A percentile compares a stretch with the other conserved stretches of the same genome.
These are phyloP conservation scores for Isichthys henryi DNA, from an alignment of 2,113 vertebrate species.

Conservation along the genomic window DNA sequence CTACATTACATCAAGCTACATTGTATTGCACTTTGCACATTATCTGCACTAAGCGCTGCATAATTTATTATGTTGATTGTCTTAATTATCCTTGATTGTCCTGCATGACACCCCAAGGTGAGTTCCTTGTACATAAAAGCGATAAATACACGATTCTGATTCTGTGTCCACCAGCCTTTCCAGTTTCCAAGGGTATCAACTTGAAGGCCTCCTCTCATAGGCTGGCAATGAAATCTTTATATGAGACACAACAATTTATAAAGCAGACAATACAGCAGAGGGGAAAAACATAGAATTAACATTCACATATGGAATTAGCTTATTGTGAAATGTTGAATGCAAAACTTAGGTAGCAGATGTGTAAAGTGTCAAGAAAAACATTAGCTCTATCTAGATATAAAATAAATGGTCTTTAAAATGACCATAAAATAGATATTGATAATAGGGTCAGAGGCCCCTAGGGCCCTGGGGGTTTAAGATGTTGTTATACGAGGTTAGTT, in stretches of 20 bases:
- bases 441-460: not conserved
- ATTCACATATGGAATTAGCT: not conserved
- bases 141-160: not conserved
- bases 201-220: conserved; percentile 91
- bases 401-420: not conserved
- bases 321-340: not conserved
- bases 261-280: not conserved
- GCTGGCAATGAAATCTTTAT: conserved; percentile 91
- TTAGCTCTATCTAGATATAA: not conserved
- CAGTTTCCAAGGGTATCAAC: conserved; percentile 81
- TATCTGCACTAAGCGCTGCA: not conserved
- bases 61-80: not conserved
- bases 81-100: not conserved
- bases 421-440: not conserved
- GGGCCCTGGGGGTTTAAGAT: not conserved
- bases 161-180: conserved; percentile 71
- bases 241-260: too few relatives aligned
- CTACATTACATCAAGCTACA: not conserved
- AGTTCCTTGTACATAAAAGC: not conserved
- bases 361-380: not conserved
- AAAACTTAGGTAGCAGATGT: not conserved
- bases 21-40: not conserved
- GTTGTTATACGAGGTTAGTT: not conserved
- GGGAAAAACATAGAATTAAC: not conserved
- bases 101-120: not conserved